Conservation (phyloP, 2,113 vertebrate genomes). For the Taxidea taxus region DNA sequence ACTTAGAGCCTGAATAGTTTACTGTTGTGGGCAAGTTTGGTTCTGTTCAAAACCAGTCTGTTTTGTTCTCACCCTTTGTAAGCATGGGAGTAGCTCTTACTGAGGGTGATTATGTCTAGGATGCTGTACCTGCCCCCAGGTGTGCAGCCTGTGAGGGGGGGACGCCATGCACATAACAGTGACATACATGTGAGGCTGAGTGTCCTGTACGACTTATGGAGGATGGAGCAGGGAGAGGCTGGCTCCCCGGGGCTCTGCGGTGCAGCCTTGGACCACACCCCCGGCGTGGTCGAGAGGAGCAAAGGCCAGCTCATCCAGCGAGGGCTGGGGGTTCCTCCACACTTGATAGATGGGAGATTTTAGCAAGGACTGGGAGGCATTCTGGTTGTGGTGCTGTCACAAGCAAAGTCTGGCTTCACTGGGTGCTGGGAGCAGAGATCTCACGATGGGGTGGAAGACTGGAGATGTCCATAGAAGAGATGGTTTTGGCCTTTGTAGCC, state of each 20-base stretch:
- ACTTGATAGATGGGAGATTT: neutral
- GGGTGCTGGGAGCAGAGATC: neutral
- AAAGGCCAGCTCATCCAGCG: rapidly evolving
- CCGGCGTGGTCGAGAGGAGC: rapidly evolving
- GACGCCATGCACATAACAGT: neutral
- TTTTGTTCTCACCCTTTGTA: neutral
- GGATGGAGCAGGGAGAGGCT: neutral
- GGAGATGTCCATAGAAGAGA: neutral
- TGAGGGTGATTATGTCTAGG: neutral
- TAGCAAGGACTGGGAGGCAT: neutral
- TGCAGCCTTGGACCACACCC: rapidly evolving
- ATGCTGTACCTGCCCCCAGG: neutral
- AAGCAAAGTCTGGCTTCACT: neutral
- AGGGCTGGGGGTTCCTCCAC: rapidly evolving
- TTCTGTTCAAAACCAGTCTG: neutral
- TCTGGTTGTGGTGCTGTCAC: neutral
- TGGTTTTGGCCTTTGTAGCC: neutral
- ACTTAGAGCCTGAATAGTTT: neutral
- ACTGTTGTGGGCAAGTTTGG: neutral
- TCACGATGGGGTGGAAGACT: neutral
- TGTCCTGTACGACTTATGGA: rapidly evolving
- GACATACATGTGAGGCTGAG: rapidly evolving
- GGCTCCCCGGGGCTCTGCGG: rapidly evolving
- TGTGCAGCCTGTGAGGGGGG: neutral
- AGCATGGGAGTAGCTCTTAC: neutral